Base-by-base conservation (phyloP, 2,113 vertebrate species). In the Anarrhichthys ocellatus region DNA sequence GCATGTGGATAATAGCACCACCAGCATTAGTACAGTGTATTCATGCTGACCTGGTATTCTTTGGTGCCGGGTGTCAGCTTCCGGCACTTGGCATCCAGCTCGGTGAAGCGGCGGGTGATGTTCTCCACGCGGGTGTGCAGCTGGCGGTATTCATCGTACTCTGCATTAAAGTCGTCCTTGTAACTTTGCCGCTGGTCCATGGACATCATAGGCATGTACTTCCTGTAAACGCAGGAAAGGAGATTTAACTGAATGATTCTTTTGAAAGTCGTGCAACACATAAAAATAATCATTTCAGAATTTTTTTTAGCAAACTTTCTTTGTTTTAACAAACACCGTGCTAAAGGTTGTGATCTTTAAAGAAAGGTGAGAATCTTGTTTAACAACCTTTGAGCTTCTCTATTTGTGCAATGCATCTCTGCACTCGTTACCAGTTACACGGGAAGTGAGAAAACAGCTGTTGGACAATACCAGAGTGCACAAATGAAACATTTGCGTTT, bases 121-220 rank as follows among this genome's bases (percentile, higher is more conserved):
- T 63, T 94, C 84, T 98, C 96, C 85, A 98, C 94, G 0, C 89
- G 94, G 69, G 96, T 95, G 15, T 97, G 96, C 82, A 99, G 79
- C 32, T 65, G 81, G 42, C 96, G 94, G 78, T 99, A 99, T 74
- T 99, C 97, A 0, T 95, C 96, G 29, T 97, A 99, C 86, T 98
- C 97, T 0, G 96, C 96, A 20, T 96, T 96, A 90, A 99, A 99
- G 91, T 98, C 97, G 27, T 96, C 84, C 87, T 96, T 96, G 93
- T 97, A 99, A 75, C 89, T 92, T 88, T 97, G 96, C 29, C 96
- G 92, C 88, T 99, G 98, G 87, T 97, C 96, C 0, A 91, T 75
- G 10, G 97, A 97, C 73, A 92, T 88, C 48, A 99, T 92, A 3
- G 94, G 78, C 9, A 86, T 89, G 73, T 98, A 99, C 87, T 97